Evolutionary conservation across 2,888 invertebrate genomes (phyloP).

Genomic region (Caenorhabditis panamensis): DNA sequence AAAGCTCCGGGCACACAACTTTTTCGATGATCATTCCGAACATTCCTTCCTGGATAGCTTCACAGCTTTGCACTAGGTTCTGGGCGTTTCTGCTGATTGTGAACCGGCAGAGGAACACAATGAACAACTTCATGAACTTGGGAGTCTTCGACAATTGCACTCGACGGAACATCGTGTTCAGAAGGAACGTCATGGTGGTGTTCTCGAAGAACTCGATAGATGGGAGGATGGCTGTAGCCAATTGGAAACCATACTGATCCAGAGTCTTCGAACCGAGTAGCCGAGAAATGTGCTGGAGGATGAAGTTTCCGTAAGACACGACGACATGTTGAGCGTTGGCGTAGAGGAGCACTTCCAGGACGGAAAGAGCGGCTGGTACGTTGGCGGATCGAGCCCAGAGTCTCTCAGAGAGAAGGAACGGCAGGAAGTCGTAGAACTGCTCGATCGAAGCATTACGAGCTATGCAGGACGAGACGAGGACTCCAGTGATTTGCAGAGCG

Average conservation of each 20-base stretch:
- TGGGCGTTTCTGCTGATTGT: conserved; percentile 89
- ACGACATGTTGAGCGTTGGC: conserved; percentile 84
- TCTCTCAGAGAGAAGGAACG: conserved; percentile 90
- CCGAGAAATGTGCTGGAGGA: conserved; percentile 84
- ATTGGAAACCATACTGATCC: conserved; percentile 95
- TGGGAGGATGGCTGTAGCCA: conserved; percentile 89
- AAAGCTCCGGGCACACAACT: conserved; percentile 62
- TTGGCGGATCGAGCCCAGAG: conserved; percentile 96
- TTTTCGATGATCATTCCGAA: conserved; percentile 96
- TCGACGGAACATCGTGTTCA: conserved; percentile 70
- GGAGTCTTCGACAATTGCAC: conserved; percentile 94
- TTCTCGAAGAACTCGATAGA: conserved; percentile 56
- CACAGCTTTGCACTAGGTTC: conserved; percentile 84
- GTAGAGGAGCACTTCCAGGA: conserved; percentile 87
- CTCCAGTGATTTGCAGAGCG: conserved; percentile 91
- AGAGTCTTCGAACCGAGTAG: conserved; percentile 94
- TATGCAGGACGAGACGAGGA: conserved; percentile 63
- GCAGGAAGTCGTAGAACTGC: conserved; percentile 91
- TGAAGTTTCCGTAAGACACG: conserved; percentile 85
- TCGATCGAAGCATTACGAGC: conserved; percentile 84
- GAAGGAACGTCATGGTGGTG: conserved; percentile 56
- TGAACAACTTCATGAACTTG: conserved; percentile 91
- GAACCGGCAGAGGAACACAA: conserved; percentile 93
- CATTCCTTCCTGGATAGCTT: conserved; percentile 85
- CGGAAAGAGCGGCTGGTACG: conserved; percentile 92